Percentiles rank a stretch among this genome's conserved stretches.
These are phyloP conservation scores for Nipponacmea schrenckii DNA, from an alignment of 2,888 invertebrate species.

Conservation along the genomic window DNA sequence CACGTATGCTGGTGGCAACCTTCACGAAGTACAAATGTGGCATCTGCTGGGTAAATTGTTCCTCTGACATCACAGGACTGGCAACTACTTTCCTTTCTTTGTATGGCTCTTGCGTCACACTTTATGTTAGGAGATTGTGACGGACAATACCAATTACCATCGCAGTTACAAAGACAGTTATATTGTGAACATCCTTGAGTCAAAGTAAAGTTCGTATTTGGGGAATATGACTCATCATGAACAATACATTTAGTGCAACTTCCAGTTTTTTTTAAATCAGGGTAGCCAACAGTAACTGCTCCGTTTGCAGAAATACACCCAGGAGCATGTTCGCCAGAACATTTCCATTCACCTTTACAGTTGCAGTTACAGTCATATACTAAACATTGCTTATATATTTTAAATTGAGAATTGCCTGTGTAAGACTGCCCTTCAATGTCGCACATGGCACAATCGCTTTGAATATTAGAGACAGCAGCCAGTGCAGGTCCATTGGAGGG, in stretches of 20 bases:
- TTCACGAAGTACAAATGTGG: conserved; percentile 42
- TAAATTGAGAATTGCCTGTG: conserved; percentile 37
- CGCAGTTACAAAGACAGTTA: conserved; percentile 51
- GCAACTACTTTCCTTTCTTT: conserved; percentile 16
- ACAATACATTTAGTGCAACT: conserved; percentile 46
- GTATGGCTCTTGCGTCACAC: conserved; percentile 24
- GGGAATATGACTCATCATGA: conserved; percentile 36
- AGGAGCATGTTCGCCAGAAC: conserved; percentile 31
- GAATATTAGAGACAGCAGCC: conserved; percentile 15
- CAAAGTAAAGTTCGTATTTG: conserved; percentile 35
- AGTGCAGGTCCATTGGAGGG: background rate
- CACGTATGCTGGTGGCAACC: conserved; percentile 49
- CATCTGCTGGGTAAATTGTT: conserved; percentile 30
- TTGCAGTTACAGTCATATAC: conserved; percentile 48
- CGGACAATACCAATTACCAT: conserved; percentile 48
- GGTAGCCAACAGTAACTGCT: conserved; percentile 24
- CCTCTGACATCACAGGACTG: conserved; percentile 27
- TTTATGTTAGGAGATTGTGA: conserved; percentile 30
- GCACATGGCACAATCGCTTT: conserved; percentile 32
- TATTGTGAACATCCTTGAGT: conserved; percentile 35
- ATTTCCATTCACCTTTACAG: conserved; percentile 48
- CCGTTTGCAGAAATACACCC: conserved; percentile 23
- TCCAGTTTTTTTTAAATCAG: conserved; percentile 14
- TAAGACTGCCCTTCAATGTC: conserved; percentile 29
- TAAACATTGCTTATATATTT: conserved; percentile 40